phyloP scores from a whole-genome alignment of 1,140 invertebrate species.

The Pogonomyrmex californicus region DNA sequence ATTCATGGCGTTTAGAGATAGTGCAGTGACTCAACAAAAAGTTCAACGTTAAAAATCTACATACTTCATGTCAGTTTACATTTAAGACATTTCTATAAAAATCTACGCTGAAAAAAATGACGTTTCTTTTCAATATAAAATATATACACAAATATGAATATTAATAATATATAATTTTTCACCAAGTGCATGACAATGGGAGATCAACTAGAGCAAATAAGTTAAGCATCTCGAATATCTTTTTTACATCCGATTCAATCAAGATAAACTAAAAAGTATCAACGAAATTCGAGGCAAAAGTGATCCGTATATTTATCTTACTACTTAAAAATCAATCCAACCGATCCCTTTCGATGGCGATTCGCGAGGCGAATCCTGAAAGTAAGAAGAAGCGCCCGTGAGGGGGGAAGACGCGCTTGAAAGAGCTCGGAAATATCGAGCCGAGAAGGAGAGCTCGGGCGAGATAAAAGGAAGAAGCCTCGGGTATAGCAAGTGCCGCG shows the following conservation, averaged over 20 bases:
- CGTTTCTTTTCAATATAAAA: neutral
- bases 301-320: too few species aligned
- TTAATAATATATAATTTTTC: neutral
- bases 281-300: neutral
- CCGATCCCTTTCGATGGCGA: neutral
- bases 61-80: neutral
- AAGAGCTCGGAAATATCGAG: constrained; percentile 14
- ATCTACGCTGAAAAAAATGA: neutral
- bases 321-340: neutral
- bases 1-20: neutral
- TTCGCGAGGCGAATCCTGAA: constrained; percentile 73
- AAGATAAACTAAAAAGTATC: neutral
- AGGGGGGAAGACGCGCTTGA: neutral
- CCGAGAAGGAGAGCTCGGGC: neutral
- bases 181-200: neutral
- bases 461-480: constrained; percentile 17
- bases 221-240: neutral
- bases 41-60: neutral
- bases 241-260: neutral
- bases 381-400: constrained; percentile 69
- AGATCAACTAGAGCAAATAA: neutral
- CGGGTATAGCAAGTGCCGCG: neutral
- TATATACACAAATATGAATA: neutral
- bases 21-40: neutral
- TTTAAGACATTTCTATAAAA: neutral